These are phyloP conservation scores for Cryptus viduatorius DNA, from an alignment of 2,888 invertebrate species.

Conservation along the genomic window DNA sequence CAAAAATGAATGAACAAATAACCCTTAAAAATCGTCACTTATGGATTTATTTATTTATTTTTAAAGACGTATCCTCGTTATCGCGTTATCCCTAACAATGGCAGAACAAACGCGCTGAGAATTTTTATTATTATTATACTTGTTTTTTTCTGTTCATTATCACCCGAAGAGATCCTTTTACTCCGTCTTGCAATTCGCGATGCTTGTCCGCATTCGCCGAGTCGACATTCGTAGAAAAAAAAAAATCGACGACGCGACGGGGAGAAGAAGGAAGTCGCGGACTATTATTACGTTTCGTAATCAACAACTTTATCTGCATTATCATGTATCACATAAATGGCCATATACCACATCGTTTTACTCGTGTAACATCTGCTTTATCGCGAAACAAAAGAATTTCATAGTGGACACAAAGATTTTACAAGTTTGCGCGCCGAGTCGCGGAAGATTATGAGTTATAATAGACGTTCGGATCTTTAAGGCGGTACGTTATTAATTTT, in stretches of 20 bases:
- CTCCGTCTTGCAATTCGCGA: neutral
- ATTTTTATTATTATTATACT: neutral
- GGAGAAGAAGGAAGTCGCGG: neutral
- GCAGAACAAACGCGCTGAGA: neutral
- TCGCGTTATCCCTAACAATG: neutral
- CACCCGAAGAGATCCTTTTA: neutral
- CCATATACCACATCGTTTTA: constrained; percentile 2
- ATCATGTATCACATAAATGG: constrained; percentile 16
- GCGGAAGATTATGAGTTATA: constrained; percentile 15
- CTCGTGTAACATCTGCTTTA: constrained; percentile 6
- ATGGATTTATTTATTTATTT: no score
- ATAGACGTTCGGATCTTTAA: constrained; percentile 22
- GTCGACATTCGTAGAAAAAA: constrained; percentile 22
- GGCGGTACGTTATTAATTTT: neutral
- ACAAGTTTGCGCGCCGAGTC: neutral
- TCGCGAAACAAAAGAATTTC: constrained; percentile 31
- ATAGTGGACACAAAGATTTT: constrained; percentile 18
- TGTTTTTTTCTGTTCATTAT: neutral
- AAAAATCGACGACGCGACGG: neutral
- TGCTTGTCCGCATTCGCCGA: constrained; percentile 6
- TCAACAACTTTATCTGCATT: constrained; percentile 22
- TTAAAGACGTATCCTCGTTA: neutral
- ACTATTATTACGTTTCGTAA: constrained; percentile 37
- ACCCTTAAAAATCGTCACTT: no score
- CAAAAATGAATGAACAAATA: no score